Conservation (phyloP, 2,113 vertebrate genomes). For the Bos indicus region DNA sequence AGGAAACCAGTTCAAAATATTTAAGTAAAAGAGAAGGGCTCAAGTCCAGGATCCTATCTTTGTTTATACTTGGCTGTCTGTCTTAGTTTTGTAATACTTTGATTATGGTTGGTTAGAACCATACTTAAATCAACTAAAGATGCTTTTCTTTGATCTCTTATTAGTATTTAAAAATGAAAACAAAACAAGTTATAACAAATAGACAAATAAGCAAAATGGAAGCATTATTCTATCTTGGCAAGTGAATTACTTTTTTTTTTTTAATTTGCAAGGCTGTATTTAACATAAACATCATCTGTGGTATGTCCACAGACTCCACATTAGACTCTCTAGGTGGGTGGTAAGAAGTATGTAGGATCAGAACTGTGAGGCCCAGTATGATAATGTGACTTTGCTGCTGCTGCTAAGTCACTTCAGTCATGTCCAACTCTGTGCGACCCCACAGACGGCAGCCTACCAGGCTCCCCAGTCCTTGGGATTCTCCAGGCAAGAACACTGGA, state of each 20-base stretch:
- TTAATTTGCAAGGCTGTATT: not conserved
- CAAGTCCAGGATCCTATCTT: not conserved
- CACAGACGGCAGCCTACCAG: no score
- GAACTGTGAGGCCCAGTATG: not conserved
- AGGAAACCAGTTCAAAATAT: slow-evolving; percentile 26
- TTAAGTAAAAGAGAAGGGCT: not conserved
- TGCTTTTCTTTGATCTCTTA: not conserved
- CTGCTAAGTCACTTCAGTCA: no score
- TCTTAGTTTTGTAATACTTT: slow-evolving; percentile 15
- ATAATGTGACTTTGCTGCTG: not conserved
- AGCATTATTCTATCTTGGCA: not conserved
- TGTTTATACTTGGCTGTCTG: not conserved
- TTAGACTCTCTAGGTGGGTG: not conserved
- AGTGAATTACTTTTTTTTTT: not conserved
- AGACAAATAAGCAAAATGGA: slow-evolving; percentile 11
- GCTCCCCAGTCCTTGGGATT: no score
- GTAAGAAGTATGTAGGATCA: not conserved
- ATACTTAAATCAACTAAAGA: slow-evolving; percentile 24
- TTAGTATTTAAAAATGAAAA: slow-evolving; percentile 16
- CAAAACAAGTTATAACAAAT: not conserved
- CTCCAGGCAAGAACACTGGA: no score
- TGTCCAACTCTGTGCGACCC: no score
- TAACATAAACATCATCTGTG: not conserved
- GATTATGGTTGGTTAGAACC: not conserved
- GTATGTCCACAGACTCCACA: not conserved